Evolutionary conservation across 2,113 vertebrate genomes (phyloP).

Genomic region (Heptranchias perlo): DNA sequence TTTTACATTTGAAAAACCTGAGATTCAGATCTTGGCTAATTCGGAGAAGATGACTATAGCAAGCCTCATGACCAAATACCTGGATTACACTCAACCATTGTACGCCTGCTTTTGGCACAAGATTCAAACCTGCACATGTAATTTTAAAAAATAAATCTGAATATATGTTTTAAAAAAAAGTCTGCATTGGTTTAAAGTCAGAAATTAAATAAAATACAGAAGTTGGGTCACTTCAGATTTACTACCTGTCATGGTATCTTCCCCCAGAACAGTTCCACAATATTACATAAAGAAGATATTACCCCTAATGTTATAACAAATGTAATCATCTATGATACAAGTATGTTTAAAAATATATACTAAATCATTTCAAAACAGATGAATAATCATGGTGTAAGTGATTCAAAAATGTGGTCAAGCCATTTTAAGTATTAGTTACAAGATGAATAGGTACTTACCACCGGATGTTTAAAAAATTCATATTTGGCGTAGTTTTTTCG

Average conservation of each 20-base stretch:
- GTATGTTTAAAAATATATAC: not conserved
- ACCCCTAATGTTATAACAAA: not conserved
- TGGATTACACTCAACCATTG: not conserved
- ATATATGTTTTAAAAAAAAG: not conserved
- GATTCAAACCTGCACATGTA: not conserved
- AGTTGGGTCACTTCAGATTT: not conserved
- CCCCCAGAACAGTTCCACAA: not conserved
- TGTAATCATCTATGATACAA: not conserved
- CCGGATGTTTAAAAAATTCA: slow-evolving; percentile 93
- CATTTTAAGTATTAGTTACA: slow-evolving; percentile 27
- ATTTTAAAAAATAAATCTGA: not conserved
- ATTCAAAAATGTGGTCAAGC: not conserved
- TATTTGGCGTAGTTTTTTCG: slow-evolving; percentile 98
- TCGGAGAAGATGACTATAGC: not conserved
- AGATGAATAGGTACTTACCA: slow-evolving; percentile 63
- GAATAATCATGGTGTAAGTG: not conserved
- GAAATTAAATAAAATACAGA: not conserved
- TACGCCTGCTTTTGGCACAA: not conserved
- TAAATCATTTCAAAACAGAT: not conserved
- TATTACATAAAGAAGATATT: not conserved
- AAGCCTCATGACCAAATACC: not conserved
- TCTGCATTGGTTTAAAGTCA: not conserved
- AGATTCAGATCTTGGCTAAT: not conserved
- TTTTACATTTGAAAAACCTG: not conserved
- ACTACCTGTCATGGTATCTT: not conserved